Percentiles rank a stretch among this genome's conserved stretches.
phyloP scores from a whole-genome alignment of 1,140 invertebrate genomes.

The Drosophila novamexicana region DNA sequence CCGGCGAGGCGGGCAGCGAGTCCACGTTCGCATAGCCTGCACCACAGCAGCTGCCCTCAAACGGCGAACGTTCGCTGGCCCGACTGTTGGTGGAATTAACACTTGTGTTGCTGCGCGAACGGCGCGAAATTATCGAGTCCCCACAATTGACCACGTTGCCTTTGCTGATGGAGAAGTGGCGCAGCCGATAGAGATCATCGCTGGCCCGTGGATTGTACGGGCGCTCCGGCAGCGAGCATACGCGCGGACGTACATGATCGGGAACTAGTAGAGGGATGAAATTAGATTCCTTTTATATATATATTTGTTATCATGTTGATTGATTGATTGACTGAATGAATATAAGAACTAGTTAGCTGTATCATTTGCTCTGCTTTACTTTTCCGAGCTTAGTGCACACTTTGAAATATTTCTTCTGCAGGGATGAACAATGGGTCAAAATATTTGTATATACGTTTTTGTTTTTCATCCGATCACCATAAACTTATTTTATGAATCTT shows the following conservation, averaged over 20 bases:
- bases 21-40: constrained; percentile 90
- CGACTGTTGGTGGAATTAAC: constrained; percentile 92
- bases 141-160: constrained; percentile 94
- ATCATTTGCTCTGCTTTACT: too few species aligned
- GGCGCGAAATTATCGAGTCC: constrained; percentile 92
- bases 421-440: too few species aligned
- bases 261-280: constrained; percentile 86
- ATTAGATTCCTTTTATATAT: background rate
- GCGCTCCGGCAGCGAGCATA: constrained; percentile 93
- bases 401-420: too few species aligned
- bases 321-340: background rate
- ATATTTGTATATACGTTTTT: too few species aligned
- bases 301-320: background rate
- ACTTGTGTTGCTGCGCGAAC: constrained; percentile 92
- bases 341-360: too few species aligned
- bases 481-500: too few species aligned
- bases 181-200: constrained; percentile 92
- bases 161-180: constrained; percentile 95
- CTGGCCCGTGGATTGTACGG: constrained; percentile 91
- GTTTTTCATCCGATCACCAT: too few species aligned
- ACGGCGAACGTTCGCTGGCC: constrained; percentile 91
- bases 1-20: constrained; percentile 86
- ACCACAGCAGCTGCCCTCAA: constrained; percentile 93
- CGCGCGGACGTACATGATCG: constrained; percentile 91
- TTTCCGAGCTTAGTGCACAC: background rate